Conservation (phyloP, 2,113 vertebrate species). For the Cryptomyrus ogoouensis region DNA sequence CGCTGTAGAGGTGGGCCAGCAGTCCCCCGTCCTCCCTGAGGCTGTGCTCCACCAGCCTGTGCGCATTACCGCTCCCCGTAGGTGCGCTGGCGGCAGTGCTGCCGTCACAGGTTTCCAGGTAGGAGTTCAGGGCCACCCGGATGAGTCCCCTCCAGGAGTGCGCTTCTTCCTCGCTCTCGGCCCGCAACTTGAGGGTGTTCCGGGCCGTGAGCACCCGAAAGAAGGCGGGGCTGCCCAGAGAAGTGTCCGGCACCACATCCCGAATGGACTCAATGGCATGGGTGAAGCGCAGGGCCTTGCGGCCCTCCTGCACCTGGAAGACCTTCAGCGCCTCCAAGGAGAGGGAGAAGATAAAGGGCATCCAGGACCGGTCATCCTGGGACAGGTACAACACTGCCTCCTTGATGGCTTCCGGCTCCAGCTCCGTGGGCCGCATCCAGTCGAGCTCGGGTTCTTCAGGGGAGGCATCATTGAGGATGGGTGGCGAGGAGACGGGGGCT, state of each 20-base stretch:
- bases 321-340: slow-evolving; percentile 78
- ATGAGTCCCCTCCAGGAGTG: slow-evolving; percentile 76
- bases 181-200: slow-evolving; percentile 72
- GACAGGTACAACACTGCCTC: slow-evolving; percentile 76
- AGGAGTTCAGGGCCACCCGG: slow-evolving; percentile 73
- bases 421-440: slow-evolving; percentile 60
- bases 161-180: slow-evolving; percentile 68
- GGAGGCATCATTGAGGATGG: slow-evolving; percentile 32
- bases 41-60: slow-evolving; percentile 65
- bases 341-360: slow-evolving; percentile 75
- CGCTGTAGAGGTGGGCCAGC: slow-evolving; percentile 71
- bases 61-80: slow-evolving; percentile 39
- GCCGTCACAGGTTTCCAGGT: slow-evolving; percentile 76
- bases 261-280: slow-evolving; percentile 72
- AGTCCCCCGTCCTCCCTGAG: slow-evolving; percentile 71
- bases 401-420: slow-evolving; percentile 80
- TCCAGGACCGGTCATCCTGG: slow-evolving; percentile 62
- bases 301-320: slow-evolving; percentile 61
- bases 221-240: slow-evolving; percentile 75
- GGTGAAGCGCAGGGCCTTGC: slow-evolving; percentile 65
- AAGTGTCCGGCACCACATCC: slow-evolving; percentile 81
- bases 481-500: slow-evolving; percentile 27
- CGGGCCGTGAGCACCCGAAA: slow-evolving; percentile 82
- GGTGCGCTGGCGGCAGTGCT: slow-evolving; percentile 34
- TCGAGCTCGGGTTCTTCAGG: slow-evolving; percentile 41